Base-by-base conservation (phyloP, 2,797 vertebrate species). In the Gallinago nigripennis region DNA sequence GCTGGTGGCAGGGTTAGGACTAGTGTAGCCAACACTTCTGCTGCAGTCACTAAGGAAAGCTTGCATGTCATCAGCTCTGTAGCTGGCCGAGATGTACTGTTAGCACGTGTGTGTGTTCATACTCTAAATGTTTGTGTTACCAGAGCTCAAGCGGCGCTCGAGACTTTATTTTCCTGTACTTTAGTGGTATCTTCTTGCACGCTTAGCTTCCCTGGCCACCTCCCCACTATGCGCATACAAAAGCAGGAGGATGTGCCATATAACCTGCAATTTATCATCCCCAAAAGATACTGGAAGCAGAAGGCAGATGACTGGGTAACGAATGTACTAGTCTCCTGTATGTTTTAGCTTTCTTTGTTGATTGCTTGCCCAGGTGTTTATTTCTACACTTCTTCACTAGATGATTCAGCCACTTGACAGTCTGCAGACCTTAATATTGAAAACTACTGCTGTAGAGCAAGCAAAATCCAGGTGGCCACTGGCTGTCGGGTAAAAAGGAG, bases 181-280 rank as follows among this genome's bases (percentile, higher is more conserved):
- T 63, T 1, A 64, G 16, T 56, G 69, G 28, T 57, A 20, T 17
- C 17, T 65, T 92, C 24, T 33, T 51, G 33, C 35, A 54, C 28
- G 23, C 7, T 63, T 85, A 16, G 31, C 41, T 63, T 82, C 33
- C 31, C 39, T 8, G 10, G 31, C 31, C 39, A 41, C 16, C 39
- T 71, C 9, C 43, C 5, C 2, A 13, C 48, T 39, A 1, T 1
- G 0, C 27, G 4, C 31, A 11, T 80, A 41, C 18, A n/a, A 18
- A 71, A 77, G 2, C 1, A 2, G 4, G 25, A 45, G 24, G 4
- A 23, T 68, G 48, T 66, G 30, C 50, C 7, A 3, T 51, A 4
- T 18, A 83, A 56, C 19, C 37, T 88, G 50, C 27, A 41, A 61
- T 54, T 75, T 75, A 63, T 70, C 39, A 60, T 91, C 54, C 54